phyloP scores from a whole-genome alignment of 92 coral and sea anemone genomes.

The Actinostola sp. region DNA sequence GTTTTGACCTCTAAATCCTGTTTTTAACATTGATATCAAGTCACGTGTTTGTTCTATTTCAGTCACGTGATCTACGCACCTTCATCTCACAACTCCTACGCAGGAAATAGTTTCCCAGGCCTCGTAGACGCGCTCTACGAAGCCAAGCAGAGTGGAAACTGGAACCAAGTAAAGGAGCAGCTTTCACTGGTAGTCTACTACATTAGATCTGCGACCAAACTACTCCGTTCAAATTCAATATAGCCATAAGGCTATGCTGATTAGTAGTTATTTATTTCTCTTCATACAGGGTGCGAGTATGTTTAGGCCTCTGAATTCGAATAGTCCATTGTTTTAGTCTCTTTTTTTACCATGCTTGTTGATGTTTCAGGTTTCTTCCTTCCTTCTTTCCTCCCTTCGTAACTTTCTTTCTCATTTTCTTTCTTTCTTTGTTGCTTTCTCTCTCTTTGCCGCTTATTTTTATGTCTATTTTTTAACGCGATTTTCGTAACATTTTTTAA shows the following conservation, averaged over 20 bases:
- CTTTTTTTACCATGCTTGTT: neutral
- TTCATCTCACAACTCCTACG: conserved; percentile 60
- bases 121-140: conserved; percentile 72
- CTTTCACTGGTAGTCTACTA: conserved; percentile 56
- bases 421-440: too few species aligned
- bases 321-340: neutral
- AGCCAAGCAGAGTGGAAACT: conserved; percentile 50
- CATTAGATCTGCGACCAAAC: conserved; percentile 59
- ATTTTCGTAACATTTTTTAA: too few species aligned
- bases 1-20: too few species aligned
- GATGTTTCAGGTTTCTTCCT: neutral
- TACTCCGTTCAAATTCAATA: conserved; percentile 30
- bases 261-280: conserved; percentile 1
- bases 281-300: too few species aligned
- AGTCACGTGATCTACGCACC: conserved; percentile 84
- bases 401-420: too few species aligned
- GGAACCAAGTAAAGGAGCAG: conserved; percentile 71
- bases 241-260: conserved; percentile 3
- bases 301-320: too few species aligned
- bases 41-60: conserved; percentile 2
- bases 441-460: too few species aligned
- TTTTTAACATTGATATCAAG: neutral
- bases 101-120: conserved; percentile 79
- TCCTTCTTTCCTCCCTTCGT: too few species aligned
- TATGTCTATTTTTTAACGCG: too few species aligned